Percentiles rank a stretch among this genome's conserved stretches.
These are phyloP conservation scores for Masticophis lateralis DNA, from an alignment of 2,797 vertebrate species.

Conservation along the genomic window DNA sequence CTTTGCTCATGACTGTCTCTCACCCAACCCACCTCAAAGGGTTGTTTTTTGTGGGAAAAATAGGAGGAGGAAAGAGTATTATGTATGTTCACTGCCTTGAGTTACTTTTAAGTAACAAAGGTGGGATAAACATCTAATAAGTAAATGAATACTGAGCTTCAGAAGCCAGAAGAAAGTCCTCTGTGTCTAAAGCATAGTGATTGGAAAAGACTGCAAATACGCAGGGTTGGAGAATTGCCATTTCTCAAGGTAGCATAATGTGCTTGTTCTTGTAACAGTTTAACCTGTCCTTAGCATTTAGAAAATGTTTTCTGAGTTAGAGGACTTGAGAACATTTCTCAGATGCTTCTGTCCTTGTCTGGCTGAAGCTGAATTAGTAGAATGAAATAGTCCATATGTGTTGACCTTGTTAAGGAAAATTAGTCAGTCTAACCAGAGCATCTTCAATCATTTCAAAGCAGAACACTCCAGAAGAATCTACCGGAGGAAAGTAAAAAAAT, in stretches of 20 bases:
- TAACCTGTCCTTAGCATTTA: neutral
- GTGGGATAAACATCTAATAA: neutral
- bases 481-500: neutral
- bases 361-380: neutral
- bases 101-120: neutral
- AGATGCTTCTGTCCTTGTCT: neutral
- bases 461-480: neutral
- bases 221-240: neutral
- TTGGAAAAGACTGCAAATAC: neutral
- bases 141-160: neutral
- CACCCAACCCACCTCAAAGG: neutral
- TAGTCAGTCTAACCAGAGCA: neutral
- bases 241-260: neutral
- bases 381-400: neutral
- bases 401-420: neutral
- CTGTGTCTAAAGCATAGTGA: neutral
- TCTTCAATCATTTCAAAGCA: neutral
- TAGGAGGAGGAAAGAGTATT: neutral
- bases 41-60: neutral
- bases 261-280: neutral
- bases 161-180: neutral
- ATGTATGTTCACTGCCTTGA: neutral
- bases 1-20: neutral
- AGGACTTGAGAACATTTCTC: neutral
- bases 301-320: rapidly evolving